Evolutionary conservation across 1,140 invertebrate genomes (phyloP), one percentile per base, ranked within the genome.

Genomic region (Aphidius gifuensis): DNA sequence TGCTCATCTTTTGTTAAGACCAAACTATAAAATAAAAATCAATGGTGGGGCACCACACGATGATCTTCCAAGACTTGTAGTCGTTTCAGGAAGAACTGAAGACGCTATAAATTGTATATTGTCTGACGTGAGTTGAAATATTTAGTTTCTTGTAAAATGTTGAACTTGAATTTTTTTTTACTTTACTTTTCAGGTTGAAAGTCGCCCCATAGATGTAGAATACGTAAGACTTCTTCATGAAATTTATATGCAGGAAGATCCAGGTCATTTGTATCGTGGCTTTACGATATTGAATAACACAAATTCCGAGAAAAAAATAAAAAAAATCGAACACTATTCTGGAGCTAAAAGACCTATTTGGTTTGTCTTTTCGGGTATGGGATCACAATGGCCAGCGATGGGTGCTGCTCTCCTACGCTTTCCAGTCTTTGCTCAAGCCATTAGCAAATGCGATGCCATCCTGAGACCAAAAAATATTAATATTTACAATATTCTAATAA

Each of bases 301-400:
- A 64, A n/a, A 76, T 64, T 66, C 77, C 3, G 76, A 82, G 3
- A 67, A 76, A 0, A 43, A 82, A 8, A 70, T 74, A 1, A 79
- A 77, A 61, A 82, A 85, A 49, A 77, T 85, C 9, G 79, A 85
- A 54, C 84, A 86, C 74, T 88, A 83, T 72, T 76, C 83, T 0
- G 87, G 85, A 1, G 79, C 84, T 6, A 82, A 82, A 60, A 77
- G 86, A 65, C 91, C 92, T n/a, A 80, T 97, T 0, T 94, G 92
- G 84, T 94, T 91, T 79, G 86, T 96, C 7, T 97, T 94, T 79
- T 90, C 93, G 64, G 93, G 93, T 55, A 93, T 97, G 91, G 93
- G 93, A 5, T 90, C 89, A 1, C 92, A 96, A 71, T 96, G 93
- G 93, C 73, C 85, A 40, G 87, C 90, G 51, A 94, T 96, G 92